These are phyloP conservation scores for Ostrea edulis DNA, from an alignment of 1,140 invertebrate genomes.

Conservation along the genomic window DNA sequence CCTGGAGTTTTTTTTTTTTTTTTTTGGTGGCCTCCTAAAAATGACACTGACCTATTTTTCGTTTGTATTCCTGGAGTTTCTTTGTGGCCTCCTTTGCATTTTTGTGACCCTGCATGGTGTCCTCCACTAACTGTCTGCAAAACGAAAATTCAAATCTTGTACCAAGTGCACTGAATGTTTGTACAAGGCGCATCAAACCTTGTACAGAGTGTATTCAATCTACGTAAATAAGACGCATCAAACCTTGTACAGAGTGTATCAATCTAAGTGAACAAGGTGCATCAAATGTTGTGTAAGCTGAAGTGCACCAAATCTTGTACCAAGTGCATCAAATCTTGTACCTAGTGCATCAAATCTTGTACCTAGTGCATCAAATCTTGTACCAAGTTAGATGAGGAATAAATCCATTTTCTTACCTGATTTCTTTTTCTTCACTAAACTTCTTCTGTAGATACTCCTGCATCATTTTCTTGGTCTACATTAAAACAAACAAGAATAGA, in stretches of 20 bases:
- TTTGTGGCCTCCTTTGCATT: conserved; percentile 77
- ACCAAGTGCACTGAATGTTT: conserved; percentile 30
- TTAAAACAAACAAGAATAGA: too few relatives aligned
- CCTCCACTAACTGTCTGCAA: conserved; percentile 73
- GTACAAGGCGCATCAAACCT: neutral
- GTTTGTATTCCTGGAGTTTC: conserved; percentile 76
- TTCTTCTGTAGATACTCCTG: conserved; percentile 74
- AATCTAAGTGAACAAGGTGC: too few relatives aligned
- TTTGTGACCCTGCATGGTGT: conserved; percentile 76
- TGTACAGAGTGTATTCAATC: too few relatives aligned
- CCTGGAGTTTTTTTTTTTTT: conserved; percentile 73
- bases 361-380: too few relatives aligned
- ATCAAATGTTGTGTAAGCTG: too few relatives aligned
- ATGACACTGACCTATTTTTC: conserved; percentile 71
- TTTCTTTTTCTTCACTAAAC: conserved; percentile 77
- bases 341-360: too few relatives aligned
- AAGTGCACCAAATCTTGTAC: too few relatives aligned
- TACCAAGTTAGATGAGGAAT: too few relatives aligned
- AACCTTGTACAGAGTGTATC: neutral
- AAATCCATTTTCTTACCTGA: conserved; percentile 65
- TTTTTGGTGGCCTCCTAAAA: conserved; percentile 76
- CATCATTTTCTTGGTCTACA: conserved; percentile 73
- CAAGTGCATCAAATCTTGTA: too few relatives aligned
- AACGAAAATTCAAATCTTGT: conserved; percentile 36
- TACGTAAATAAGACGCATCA: conserved; percentile 53